These are phyloP conservation scores for Syngnathus typhle DNA, from an alignment of 2,113 vertebrate genomes.

Conservation along the genomic window DNA sequence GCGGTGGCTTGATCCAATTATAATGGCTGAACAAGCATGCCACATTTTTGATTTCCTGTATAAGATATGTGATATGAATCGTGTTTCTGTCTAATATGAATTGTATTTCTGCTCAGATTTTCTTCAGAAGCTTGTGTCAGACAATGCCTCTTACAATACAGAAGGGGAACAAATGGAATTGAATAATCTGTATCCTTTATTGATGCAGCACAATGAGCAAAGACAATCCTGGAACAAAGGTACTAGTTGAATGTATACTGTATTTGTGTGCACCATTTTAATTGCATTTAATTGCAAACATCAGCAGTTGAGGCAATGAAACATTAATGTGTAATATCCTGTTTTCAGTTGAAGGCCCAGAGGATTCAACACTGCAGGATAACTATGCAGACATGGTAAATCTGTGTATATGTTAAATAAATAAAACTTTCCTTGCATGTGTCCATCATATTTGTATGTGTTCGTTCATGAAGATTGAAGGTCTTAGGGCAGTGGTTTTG, in stretches of 20 bases:
- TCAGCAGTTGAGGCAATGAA: background rate
- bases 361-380: constrained; percentile 57
- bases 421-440: background rate
- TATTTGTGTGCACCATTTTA: background rate
- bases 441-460: background rate
- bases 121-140: constrained; percentile 67
- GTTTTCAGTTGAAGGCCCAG: constrained; percentile 45
- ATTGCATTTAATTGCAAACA: background rate
- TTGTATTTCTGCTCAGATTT: constrained; percentile 53
- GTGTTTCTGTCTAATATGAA: background rate
- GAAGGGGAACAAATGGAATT: constrained; percentile 56
- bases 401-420: background rate
- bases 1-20: too few relatives aligned
- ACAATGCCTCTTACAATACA: constrained; percentile 34
- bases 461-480: constrained; percentile 57
- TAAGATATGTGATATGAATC: background rate
- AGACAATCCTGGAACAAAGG: constrained; percentile 58
- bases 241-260: background rate
- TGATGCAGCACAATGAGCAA: constrained; percentile 51
- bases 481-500: constrained; percentile 62
- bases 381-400: constrained; percentile 66
- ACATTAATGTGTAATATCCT: background rate
- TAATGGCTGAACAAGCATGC: too few relatives aligned
- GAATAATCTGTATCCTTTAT: constrained; percentile 59
- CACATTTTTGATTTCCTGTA: too few relatives aligned